Percentiles rank a stretch among this genome's conserved stretches.
Evolutionary conservation across 2,888 invertebrate genomes (phyloP).

Genomic region (Acanthacorydalis orientalis): DNA sequence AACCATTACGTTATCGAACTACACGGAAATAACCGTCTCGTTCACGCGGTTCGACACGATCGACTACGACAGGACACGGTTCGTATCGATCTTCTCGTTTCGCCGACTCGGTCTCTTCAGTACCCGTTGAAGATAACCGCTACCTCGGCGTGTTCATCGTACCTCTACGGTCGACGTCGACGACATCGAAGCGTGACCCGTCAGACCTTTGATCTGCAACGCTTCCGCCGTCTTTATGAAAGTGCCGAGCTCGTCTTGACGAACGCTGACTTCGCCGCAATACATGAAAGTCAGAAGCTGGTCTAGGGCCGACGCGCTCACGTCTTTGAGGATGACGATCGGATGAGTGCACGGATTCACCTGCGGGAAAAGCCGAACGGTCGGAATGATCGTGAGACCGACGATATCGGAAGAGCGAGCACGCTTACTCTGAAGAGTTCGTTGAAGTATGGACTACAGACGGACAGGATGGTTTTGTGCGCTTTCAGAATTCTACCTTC

Average conservation of each 20-base stretch:
- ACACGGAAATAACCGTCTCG: too few relatives aligned
- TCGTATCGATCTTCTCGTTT: too few relatives aligned
- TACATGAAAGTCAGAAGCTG: conserved; percentile 41
- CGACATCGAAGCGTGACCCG: not conserved
- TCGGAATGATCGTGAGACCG: too few relatives aligned
- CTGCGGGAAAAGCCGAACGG: conserved; percentile 22
- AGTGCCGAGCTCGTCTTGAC: conserved; percentile 4
- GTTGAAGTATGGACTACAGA: conserved; percentile 55
- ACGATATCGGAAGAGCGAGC: too few relatives aligned
- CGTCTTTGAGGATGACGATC: conserved; percentile 40
- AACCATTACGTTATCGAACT: too few relatives aligned
- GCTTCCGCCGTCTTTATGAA: conserved; percentile 5
- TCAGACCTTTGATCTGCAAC: conserved; percentile 4
- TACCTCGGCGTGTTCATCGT: too few relatives aligned
- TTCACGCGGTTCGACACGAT: too few relatives aligned
- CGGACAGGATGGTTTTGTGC: conserved; percentile 52
- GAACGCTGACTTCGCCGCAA: conserved; percentile 33
- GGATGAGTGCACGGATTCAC: conserved; percentile 49
- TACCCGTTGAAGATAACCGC: too few relatives aligned
- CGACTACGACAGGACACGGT: too few relatives aligned
- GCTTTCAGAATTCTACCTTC: conserved; percentile 45
- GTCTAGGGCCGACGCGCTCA: conserved; percentile 34
- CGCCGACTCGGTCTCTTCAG: too few relatives aligned
- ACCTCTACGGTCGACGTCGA: not conserved
- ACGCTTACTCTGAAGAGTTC: conserved; percentile 30